Percentiles rank a stretch among this genome's conserved stretches.
phyloP scores from a whole-genome alignment of 1,140 invertebrate species.

The Lepidurus couesii region DNA sequence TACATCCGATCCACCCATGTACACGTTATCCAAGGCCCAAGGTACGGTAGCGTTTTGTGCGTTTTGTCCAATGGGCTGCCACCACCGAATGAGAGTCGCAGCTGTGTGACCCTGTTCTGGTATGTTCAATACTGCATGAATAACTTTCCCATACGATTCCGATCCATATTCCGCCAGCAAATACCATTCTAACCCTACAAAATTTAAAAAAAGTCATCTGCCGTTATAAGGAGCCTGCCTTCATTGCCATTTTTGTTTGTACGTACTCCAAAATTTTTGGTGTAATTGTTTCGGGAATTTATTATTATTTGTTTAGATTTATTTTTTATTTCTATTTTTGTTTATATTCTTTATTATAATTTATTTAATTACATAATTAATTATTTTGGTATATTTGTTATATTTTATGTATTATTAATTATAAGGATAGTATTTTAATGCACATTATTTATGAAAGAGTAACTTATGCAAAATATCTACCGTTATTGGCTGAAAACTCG shows the following conservation, averaged over 20 bases:
- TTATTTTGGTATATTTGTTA: too few relatives aligned
- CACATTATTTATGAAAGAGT: too few relatives aligned
- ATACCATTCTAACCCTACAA: constrained; percentile 46
- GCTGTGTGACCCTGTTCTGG: constrained; percentile 39
- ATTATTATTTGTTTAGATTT: background rate
- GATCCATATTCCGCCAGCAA: constrained; percentile 45
- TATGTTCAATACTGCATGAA: constrained; percentile 44
- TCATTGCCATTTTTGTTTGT: constrained; percentile 22
- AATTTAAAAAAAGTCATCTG: too few relatives aligned
- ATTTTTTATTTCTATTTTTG: too few relatives aligned
- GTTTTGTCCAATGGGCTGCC: constrained; percentile 30
- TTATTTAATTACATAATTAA: too few relatives aligned
- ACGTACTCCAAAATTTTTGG: background rate
- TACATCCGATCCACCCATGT: constrained; percentile 47
- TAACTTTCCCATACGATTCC: constrained; percentile 41
- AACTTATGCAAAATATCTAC: background rate
- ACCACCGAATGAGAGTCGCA: constrained; percentile 35
- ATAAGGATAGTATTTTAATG: too few relatives aligned
- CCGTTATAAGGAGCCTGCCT: constrained; percentile 1
- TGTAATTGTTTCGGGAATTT: background rate
- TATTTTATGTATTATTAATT: too few relatives aligned
- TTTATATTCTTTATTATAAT: too few relatives aligned
- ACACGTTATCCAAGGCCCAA: constrained; percentile 48
- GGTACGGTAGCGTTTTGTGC: constrained; percentile 39
- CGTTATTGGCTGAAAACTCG: background rate